Evolutionary conservation across 2,113 vertebrate species (phyloP).

Genomic region (Stigmatopora argus): DNA sequence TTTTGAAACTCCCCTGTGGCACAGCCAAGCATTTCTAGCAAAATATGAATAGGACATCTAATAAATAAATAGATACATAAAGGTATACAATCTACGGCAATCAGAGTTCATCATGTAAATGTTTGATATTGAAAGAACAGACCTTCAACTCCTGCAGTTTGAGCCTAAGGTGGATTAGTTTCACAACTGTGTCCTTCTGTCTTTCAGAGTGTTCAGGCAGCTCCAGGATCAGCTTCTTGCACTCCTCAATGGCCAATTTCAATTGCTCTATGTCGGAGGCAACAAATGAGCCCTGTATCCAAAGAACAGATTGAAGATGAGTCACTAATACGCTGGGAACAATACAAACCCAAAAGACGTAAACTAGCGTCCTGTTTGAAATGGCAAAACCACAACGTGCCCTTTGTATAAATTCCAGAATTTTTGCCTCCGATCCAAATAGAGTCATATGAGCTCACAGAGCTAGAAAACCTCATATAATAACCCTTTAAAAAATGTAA

Average conservation of each 20-base stretch:
- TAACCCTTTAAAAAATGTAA: neutral
- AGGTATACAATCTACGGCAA: neutral
- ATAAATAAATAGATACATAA: neutral
- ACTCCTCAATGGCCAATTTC: conserved; percentile 87
- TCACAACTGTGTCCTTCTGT: conserved; percentile 91
- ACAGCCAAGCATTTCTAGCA: too few relatives aligned
- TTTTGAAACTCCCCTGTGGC: too few relatives aligned
- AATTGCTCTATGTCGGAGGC: conserved; percentile 85
- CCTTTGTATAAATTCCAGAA: too few relatives aligned
- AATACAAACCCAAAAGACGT: neutral
- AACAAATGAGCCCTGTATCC: conserved; percentile 80
- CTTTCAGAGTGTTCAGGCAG: conserved; percentile 89
- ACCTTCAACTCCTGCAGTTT: conserved; percentile 97
- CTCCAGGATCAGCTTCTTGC: conserved; percentile 85
- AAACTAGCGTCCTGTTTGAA: neutral
- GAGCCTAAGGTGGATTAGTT: conserved; percentile 93
- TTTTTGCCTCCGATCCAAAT: neutral
- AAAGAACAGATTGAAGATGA: neutral
- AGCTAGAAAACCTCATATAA: neutral
- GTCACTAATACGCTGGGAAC: neutral
- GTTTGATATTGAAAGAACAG: conserved; percentile 1
- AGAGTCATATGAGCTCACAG: neutral
- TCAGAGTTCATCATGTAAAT: neutral
- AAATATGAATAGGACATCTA: too few relatives aligned
- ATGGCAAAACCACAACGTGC: neutral